These are phyloP conservation scores for Carcharodon carcharias DNA, from an alignment of 2,797 vertebrate genomes.

Conservation along the genomic window DNA sequence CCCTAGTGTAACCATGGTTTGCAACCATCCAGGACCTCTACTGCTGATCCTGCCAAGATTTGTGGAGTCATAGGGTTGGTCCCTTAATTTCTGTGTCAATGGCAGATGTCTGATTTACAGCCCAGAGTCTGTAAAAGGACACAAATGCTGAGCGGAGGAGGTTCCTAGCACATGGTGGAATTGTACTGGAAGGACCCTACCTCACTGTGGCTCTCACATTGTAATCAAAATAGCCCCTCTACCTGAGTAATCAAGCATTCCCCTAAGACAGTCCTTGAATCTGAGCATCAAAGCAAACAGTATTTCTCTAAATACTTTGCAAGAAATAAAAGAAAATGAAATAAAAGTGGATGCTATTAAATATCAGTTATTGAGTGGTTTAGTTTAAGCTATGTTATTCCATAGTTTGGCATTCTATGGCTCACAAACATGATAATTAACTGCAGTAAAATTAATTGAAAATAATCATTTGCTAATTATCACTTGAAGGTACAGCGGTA, in stretches of 20 bases:
- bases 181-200: neutral
- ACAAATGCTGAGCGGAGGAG: neutral
- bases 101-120: neutral
- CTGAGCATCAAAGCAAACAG: neutral
- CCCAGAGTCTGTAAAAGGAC: neutral
- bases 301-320: neutral
- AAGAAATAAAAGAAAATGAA: neutral
- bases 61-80: neutral
- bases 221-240: neutral
- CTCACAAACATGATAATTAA: constrained; percentile 12
- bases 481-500: neutral
- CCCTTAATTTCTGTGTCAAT: neutral
- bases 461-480: neutral
- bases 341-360: neutral
- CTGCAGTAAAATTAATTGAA: constrained; percentile 26
- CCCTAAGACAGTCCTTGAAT: neutral
- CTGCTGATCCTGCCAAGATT: neutral
- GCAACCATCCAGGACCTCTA: neutral
- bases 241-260: neutral
- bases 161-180: neutral
- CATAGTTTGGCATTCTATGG: neutral
- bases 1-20: neutral
- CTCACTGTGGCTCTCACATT: neutral
- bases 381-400: neutral
- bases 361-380: neutral